Base-by-base conservation (phyloP, 53 echinoderm and acorn worm species). In the Arbacia lixula region DNA sequence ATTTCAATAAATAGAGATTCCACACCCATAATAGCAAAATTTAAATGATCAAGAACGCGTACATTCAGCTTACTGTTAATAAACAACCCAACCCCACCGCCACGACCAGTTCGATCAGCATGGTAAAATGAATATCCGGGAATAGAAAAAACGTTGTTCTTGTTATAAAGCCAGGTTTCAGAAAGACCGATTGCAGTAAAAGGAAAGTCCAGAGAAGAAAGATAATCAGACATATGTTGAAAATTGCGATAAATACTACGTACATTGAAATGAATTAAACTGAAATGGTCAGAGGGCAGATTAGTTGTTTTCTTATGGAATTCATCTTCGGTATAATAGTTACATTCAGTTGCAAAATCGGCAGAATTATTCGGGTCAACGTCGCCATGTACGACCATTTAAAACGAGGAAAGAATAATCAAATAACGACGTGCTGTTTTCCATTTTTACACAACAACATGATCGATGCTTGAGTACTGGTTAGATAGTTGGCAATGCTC, bases 1-100 rank as follows among this genome's bases (percentile, higher is more conserved):
- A 32, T 72, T 72, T 72, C 72, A 72, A 72, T 51, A 10, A 72
- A 72, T 16, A 72, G 52, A 4, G 72, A 72, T 50, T 72, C 51
- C 1, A 72, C 69, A 32, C 69, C 69, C 2, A 17, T 27, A 3
- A 69, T 42, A 27, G 35, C 5, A 16, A 69, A 69, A 6, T 22
- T 19, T 22, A 69, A 12, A 3, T 69, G 17, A 12, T 20, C 25
- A 24, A 69, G 41, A 69, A 69, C 37, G 12, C 69, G 69, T 40
- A 41, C 35, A 25, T 32, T 69, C 1, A 41, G 3, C 4, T 41
- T 31, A 30, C 17, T 31, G 21, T 41, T 10, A 3, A 72, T 5
- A 51, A 72, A 72, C 26, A 52, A 49, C 5, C 25, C 73, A 31
- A 72, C 73, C 17, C 73, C 73, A 1, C 73, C 73, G 6, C 73